Evolutionary conservation across 2,113 vertebrate genomes (phyloP), one percentile per base, ranked within the genome.

Genomic region (Anarrhichthys ocellatus): DNA sequence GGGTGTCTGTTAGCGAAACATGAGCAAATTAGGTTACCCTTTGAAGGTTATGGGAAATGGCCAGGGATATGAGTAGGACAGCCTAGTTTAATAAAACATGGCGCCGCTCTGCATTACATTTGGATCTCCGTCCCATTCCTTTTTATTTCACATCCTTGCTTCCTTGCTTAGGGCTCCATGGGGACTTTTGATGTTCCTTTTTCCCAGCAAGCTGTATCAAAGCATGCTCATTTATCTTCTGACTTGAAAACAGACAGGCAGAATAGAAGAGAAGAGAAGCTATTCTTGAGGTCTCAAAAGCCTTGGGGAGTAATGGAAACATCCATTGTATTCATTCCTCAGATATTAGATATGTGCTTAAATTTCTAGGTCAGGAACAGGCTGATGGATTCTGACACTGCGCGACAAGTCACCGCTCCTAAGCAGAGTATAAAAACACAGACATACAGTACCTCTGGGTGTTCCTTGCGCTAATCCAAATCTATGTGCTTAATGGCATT

Each of bases 221-320:
- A 93, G 90, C 76, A 32, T 24, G 70, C 88, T 85, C 91, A 88
- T 93, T 93, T 89, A 88, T 94, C 92, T 89, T 90, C 80, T 66
- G 78, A 88, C 78, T 88, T 81, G 68, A 91, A 93, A 93, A 90
- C 64, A 91, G 86, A 91, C 89, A 80, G 70, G 50, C 82, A 40
- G 84, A 78, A 84, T 32, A 76, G 82, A 80, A 77, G 83, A 80
- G 54, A 61, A 73, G 66, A 66, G 52, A 64, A 81, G 74, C 79
- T 93, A 81, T 90, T 91, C 74, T 80, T 86, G 80, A 91, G 76
- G 80, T 80, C 71, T 77, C 52, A 0, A 15, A 70, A 73, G 87
- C 77, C 73, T 8, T 20, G 13, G 69, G 78, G 86, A 87, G 73
- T 87, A 80, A 89, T 82, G 77, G 83, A 85, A 76, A 80, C 88